Base-by-base conservation (phyloP, 2,888 invertebrate genomes). In the Cacoxenus indagator region DNA sequence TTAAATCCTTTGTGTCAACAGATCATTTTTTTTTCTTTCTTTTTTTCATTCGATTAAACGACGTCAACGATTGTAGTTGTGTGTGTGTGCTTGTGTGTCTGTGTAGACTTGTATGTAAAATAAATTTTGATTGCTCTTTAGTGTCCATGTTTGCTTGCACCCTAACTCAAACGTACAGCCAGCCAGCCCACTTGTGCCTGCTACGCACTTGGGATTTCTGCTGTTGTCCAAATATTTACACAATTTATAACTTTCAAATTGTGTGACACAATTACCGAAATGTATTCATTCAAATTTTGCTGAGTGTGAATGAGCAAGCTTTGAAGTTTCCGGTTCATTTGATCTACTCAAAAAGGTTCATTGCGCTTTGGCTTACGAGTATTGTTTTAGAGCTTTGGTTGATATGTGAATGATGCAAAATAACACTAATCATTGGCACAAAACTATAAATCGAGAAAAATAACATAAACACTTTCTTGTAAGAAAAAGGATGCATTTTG, bases 1-100 rank as follows among this genome's bases (percentile, higher is more conserved):
- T 81, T 73, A 81, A 81, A 81, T 81, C 81, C 79, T 72, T 74
- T 82, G 73, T 81, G 81, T 81, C 82, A 81, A 81, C 78, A 81
- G 81, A 81, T 78, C 71, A 22, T 54, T 54, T 45, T 37, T 45
- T 31, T 45, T 27, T 45, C n/a, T n/a, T n/a, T n/a, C n/a, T n/a
- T n/a, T 37, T 37, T 37, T 37, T 8, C 37, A 37, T 8, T 37
- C 37, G 37, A 37, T 70, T 70, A 45, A 57, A 46, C 62, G 67
- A 14, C 67, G 66, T 67, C 68, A 69, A 69, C 57, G n/a, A n/a
- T n/a, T n/a, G n/a, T n/a, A n/a, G n/a, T 67, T 37, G 37, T 37
- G 37, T 5, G 37, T 37, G 5, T 4, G 37, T 37, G 37, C 5
- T 2, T 37, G 0, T 37, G 37, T 37, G 37, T 37, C 14, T 19